Evolutionary conservation across 2,797 vertebrate genomes (phyloP).

Genomic region (Smutsia gigantea): DNA sequence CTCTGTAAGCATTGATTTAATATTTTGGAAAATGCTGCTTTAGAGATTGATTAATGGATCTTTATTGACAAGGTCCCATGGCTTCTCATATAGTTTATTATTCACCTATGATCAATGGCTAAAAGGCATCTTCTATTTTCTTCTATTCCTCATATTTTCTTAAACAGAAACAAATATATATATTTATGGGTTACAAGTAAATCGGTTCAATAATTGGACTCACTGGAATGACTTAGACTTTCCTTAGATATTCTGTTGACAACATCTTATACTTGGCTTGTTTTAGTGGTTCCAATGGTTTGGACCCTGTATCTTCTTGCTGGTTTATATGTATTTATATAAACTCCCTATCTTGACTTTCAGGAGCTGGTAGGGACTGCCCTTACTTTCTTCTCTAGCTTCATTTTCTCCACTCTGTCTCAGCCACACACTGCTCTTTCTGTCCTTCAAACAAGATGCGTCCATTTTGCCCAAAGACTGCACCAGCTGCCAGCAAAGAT

Average conservation of each 20-base stretch:
- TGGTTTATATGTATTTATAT: neutral
- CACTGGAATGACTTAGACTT: neutral
- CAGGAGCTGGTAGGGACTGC: neutral
- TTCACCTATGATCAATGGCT: neutral
- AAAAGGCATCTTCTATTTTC: neutral
- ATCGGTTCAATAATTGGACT: neutral
- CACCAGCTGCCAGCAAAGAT: neutral
- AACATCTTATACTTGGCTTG: neutral
- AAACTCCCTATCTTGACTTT: neutral
- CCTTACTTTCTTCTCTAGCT: neutral
- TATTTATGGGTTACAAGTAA: neutral
- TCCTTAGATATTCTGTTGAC: neutral
- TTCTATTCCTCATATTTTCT: neutral
- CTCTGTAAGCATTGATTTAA: neutral
- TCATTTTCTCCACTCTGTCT: neutral
- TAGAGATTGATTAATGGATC: conserved; percentile 14
- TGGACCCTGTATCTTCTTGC: neutral
- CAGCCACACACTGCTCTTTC: neutral
- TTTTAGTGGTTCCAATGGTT: neutral
- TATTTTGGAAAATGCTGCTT: conserved; percentile 7
- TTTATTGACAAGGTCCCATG: neutral
- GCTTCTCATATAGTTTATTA: neutral
- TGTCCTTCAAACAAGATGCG: neutral
- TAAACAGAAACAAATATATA: neutral
- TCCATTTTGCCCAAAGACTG: neutral